Base-by-base conservation (phyloP, 2,797 vertebrate genomes). In the Sebastes umbrosus region DNA sequence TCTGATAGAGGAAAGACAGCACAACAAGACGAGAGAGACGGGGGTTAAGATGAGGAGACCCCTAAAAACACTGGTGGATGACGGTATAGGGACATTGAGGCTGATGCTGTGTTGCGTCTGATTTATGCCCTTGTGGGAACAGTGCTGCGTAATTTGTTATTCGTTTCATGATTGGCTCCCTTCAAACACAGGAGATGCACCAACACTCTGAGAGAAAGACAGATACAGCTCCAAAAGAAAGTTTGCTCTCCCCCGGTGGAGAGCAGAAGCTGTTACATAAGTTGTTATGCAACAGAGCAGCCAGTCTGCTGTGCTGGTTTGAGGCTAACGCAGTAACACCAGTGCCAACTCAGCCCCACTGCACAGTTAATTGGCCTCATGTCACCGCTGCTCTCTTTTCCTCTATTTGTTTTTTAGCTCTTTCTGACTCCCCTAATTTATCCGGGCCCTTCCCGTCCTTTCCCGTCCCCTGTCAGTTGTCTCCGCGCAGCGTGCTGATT, bases 231-330 rank as follows among this genome's bases (percentile, higher is more conserved):
- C 65, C 34, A 80, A 72, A 72, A 86, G 65, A 88, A 90, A 89
- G 86, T 90, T 88, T 69, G 68, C 43, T 29, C 8, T 82, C 60
- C 24, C 79, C 82, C 78, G 25, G 63, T 84, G 80, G 85, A 87
- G 77, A 77, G 62, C 79, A 76, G 76, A 77, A 24, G 66, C 62
- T 29, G 80, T 94, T 93, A 87, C 84, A 82, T 90, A 94, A 94
- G 82, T 63, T 65, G 73, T 94, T 93, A 90, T 77, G 87, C 57
- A 94, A 93, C 84, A 43, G 39, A 77, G 75, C 77, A 84, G 75
- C 69, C 85, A 84, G 77, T 72, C 82, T 89, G 86, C 78, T 81
- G 77, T n/a, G 27, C 85, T 82, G 83, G 71, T 93, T 87, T 77
- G 84, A 90, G 90, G 83, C 80, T 80, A 87, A 87, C 20, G 7